phyloP scores from a whole-genome alignment of 64 coral and sea anemone genomes.

The Stylophora pistillata region DNA sequence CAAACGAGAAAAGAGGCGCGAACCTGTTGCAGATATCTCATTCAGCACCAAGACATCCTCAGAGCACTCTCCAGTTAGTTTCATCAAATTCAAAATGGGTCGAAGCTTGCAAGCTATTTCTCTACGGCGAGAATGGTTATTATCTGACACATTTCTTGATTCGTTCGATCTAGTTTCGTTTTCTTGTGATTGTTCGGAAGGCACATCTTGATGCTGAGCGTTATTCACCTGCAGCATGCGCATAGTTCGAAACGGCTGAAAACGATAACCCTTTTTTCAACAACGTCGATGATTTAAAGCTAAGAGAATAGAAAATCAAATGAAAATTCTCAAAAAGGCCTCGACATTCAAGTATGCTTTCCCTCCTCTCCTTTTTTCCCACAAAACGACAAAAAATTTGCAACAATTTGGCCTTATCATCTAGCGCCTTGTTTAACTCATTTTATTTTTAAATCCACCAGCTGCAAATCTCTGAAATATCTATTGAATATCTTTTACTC shows the following conservation, averaged over 20 bases:
- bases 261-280: too few relatives aligned
- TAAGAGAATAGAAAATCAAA: too few relatives aligned
- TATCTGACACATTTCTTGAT: neutral
- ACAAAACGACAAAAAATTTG: too few relatives aligned
- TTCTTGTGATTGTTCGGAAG: neutral
- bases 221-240: neutral
- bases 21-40: neutral
- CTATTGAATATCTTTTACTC: too few relatives aligned
- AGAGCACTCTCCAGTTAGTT: neutral
- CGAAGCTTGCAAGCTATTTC: neutral
- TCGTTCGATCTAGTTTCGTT: neutral
- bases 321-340: too few relatives aligned
- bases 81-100: neutral
- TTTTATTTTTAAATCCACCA: too few relatives aligned
- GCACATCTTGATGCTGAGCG: neutral
- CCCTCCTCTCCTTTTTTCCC: too few relatives aligned
- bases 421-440: too few relatives aligned
- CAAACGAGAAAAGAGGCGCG: neutral
- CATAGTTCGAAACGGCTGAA: neutral
- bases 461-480: too few relatives aligned
- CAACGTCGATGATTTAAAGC: too few relatives aligned
- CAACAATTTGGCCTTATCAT: too few relatives aligned
- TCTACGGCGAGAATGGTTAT: neutral
- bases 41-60: neutral
- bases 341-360: too few relatives aligned